These are phyloP conservation scores for Dione juno DNA, from an alignment of 2,888 invertebrate species.

Conservation along the genomic window DNA sequence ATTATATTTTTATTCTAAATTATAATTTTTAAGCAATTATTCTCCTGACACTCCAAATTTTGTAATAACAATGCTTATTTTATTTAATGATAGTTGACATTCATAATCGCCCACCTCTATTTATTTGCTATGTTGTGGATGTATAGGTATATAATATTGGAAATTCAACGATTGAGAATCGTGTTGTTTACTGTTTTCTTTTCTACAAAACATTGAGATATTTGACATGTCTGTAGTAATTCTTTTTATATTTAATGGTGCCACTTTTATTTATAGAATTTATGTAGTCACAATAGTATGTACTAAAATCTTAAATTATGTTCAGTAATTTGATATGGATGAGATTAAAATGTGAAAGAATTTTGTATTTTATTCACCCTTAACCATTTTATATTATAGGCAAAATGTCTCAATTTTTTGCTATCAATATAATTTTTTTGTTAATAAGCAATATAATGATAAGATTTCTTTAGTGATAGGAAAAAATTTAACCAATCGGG, in stretches of 20 bases:
- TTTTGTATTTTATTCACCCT: slow-evolving; percentile 34
- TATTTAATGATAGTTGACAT: not conserved
- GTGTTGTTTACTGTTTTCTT: slow-evolving; percentile 57
- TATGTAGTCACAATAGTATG: slow-evolving; percentile 70
- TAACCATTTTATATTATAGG: not conserved
- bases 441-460: too few species aligned
- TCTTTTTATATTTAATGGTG: slow-evolving; percentile 67
- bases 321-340: slow-evolving; percentile 81
- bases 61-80: not conserved
- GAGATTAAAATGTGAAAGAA: slow-evolving; percentile 75
- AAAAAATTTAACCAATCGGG: too few species aligned
- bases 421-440: too few species aligned
- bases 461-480: too few species aligned
- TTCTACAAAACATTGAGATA: slow-evolving; percentile 67
- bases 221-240: slow-evolving; percentile 56
- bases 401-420: too few species aligned
- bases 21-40: not conserved
- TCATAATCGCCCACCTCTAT: slow-evolving; percentile 36
- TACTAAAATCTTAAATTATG: slow-evolving; percentile 76
- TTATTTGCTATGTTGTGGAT: slow-evolving; percentile 58
- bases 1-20: not conserved
- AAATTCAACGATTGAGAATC: slow-evolving; percentile 72
- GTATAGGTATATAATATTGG: slow-evolving; percentile 58
- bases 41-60: not conserved
- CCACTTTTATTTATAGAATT: slow-evolving; percentile 74